These are phyloP conservation scores for Dicyrtoma fusca DNA, from an alignment of 2,888 invertebrate genomes.

Conservation along the genomic window DNA sequence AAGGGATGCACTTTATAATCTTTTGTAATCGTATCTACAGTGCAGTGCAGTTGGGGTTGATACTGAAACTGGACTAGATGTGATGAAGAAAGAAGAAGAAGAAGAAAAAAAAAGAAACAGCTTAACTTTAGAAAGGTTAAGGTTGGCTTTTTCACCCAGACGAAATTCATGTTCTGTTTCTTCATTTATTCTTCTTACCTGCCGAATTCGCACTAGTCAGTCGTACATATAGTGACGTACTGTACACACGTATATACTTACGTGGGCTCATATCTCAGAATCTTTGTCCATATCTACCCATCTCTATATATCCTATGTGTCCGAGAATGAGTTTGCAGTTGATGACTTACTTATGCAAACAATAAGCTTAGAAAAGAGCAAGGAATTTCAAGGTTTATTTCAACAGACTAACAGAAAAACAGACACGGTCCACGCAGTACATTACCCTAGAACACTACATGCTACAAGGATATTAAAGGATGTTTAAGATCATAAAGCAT, in stretches of 20 bases:
- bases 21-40: not conserved
- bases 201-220: not conserved
- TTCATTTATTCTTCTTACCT: conserved; percentile 5
- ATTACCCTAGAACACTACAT: too few relatives aligned
- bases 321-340: not conserved
- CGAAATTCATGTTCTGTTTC: conserved; percentile 12
- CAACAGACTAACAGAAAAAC: too few relatives aligned
- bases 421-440: too few relatives aligned
- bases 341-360: conserved; percentile 18
- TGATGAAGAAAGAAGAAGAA: too few relatives aligned
- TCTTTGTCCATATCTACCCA: not conserved
- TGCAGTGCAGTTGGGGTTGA: conserved; percentile 3
- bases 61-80: not conserved
- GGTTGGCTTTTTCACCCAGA: conserved; percentile 3
- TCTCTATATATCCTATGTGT: not conserved
- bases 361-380: too few relatives aligned
- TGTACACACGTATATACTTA: too few relatives aligned
- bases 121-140: conserved; percentile 25
- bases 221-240: too few relatives aligned
- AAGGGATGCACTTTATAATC: conserved; percentile 24
- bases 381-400: not conserved
- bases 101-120: conserved; percentile 5
- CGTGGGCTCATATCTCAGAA: too few relatives aligned
- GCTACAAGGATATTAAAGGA: too few relatives aligned
- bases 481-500: too few relatives aligned